Conservation (phyloP, 2,888 invertebrate genomes). For the Abrostola tripartita region DNA sequence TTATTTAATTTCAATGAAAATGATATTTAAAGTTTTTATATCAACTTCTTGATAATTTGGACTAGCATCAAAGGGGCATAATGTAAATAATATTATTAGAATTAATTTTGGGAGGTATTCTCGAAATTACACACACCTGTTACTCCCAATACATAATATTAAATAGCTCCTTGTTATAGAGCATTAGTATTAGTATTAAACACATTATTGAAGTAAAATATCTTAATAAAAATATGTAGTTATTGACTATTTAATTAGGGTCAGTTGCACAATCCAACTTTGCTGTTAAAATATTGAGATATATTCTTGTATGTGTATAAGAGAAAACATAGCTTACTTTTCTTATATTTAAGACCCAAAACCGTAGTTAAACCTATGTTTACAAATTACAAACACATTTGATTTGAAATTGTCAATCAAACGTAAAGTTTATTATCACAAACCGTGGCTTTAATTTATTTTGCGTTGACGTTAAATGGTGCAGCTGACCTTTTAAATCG, state of each 20-base stretch:
- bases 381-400: no score
- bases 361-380: no score
- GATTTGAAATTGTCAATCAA: no score
- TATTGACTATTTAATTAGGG: neutral
- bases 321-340: no score
- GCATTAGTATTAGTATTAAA: constrained; percentile 11
- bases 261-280: no score
- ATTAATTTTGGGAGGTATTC: constrained; percentile 70
- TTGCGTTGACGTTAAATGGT: constrained; percentile 6
- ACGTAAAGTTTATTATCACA: no score
- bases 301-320: no score
- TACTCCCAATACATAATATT: constrained; percentile 54
- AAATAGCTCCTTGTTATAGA: constrained; percentile 11
- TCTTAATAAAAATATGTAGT: constrained; percentile 10
- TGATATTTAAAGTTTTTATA: constrained; percentile 59
- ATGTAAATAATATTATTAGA: constrained; percentile 23
- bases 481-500: constrained; percentile 14
- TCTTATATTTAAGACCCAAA: no score
- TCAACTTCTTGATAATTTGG: constrained; percentile 62
- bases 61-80: constrained; percentile 13
- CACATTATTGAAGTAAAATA: constrained; percentile 10
- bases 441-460: neutral
- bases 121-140: constrained; percentile 64
- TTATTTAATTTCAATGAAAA: neutral
- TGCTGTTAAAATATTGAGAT: no score